Evolutionary conservation across 1,140 invertebrate genomes (phyloP).

Genomic region (Drosophila teissieri): DNA sequence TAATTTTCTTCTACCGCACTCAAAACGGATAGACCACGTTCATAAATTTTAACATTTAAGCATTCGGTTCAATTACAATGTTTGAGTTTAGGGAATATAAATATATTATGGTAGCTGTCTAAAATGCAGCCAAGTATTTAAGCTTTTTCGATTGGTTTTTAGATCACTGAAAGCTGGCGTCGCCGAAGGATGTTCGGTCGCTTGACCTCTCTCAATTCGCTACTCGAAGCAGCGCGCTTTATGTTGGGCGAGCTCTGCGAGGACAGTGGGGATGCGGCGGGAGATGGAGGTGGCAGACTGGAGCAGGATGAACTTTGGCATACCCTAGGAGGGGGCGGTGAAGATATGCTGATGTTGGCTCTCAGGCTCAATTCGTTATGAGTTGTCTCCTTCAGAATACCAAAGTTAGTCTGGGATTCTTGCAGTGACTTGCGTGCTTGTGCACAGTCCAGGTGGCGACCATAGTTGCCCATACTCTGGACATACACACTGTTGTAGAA

Average conservation of each 20-base stretch:
- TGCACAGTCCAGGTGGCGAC: slow-evolving; percentile 3
- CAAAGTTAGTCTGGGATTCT: not conserved
- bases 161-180: slow-evolving; percentile 33
- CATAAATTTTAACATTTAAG: not conserved
- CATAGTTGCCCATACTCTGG: slow-evolving; percentile 37
- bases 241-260: not conserved
- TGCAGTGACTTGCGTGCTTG: not conserved
- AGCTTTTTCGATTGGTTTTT: not conserved
- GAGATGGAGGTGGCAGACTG: not conserved
- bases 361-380: not conserved
- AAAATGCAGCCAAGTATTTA: slow-evolving; percentile 21
- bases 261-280: not conserved
- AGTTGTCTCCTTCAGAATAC: slow-evolving; percentile 2
- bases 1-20: not conserved
- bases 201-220: slow-evolving; percentile 28
- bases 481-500: slow-evolving; percentile 66
- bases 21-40: not conserved
- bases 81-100: not conserved
- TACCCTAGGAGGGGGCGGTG: slow-evolving; percentile 10
- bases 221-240: slow-evolving; percentile 40
- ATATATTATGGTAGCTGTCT: slow-evolving; percentile 11
- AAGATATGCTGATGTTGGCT: slow-evolving; percentile 20
- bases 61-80: too few species aligned
- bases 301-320: slow-evolving; percentile 21
- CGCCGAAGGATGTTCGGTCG: slow-evolving; percentile 57